Evolutionary conservation across 2,113 vertebrate species (phyloP).

Genomic region (Bubo scandiacus): DNA sequence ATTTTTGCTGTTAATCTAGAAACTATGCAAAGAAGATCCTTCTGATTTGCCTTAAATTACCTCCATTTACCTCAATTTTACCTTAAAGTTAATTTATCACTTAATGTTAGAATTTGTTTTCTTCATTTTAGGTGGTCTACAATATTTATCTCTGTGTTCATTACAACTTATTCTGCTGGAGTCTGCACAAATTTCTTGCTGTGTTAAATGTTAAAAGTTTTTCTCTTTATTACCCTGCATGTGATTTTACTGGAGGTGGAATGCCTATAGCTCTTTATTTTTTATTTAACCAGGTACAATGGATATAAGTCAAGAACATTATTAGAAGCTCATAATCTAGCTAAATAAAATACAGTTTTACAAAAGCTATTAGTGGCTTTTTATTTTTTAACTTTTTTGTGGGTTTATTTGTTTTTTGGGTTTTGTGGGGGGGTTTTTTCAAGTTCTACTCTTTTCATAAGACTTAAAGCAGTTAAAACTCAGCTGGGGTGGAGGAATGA

Average conservation of each 20-base stretch:
- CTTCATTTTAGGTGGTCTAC: neutral
- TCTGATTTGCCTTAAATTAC: neutral
- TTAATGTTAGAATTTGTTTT: neutral
- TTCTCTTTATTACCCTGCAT: neutral
- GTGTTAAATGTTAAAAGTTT: neutral
- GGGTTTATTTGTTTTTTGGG: too few species aligned
- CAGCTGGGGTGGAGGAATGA: neutral
- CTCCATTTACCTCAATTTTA: neutral
- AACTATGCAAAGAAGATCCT: neutral
- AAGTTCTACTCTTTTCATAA: neutral
- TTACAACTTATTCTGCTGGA: neutral
- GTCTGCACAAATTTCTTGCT: neutral
- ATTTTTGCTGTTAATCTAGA: neutral
- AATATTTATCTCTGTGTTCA: neutral
- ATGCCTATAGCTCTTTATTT: neutral
- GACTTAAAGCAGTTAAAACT: neutral
- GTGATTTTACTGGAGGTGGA: neutral
- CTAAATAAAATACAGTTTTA: neutral
- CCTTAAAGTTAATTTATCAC: neutral
- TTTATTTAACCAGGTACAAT: neutral
- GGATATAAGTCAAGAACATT: neutral
- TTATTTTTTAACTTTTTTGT: neutral
- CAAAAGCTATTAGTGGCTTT: neutral
- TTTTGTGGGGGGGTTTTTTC: neutral
- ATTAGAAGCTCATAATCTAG: neutral